Base-by-base conservation (phyloP, 2,888 invertebrate species). In the Fissipunctia ypsillon region DNA sequence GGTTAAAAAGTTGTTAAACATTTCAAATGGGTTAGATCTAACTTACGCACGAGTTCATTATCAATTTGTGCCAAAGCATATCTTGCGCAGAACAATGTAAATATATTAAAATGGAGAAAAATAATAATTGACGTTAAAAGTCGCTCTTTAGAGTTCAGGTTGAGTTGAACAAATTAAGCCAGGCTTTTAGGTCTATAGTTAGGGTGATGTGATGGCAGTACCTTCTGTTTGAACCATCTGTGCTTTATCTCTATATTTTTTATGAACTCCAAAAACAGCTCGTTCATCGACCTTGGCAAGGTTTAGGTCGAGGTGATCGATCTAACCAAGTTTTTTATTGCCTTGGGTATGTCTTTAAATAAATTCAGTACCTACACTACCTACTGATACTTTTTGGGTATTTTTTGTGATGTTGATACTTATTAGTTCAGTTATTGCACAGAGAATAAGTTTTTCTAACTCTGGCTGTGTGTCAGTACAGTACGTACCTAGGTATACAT, bases 281-380 rank as follows among this genome's bases (percentile, higher is more conserved):
- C 19, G n/a, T 28, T 56, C 16, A 25, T 56, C 22, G 41, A 69
- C 77, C 31, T 69, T 48, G 38, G 6, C 25, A 76, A 48, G 41
- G 38, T 67, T 38, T 38, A 66, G 38, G 31, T 45, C 25, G 25
- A 43, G 38, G 54, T 38, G 19, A 54, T 76, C 45, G 45, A 22
- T 76, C n/a, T 48, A 41, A 16, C 19, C 19, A n/a, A 45, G 14
- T 9, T 38, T 54, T 67, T 76, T 65, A 54, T 76, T 54, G 28
- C 19, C n/a, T 66, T 22, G 12, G 12, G 16, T 64, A 56, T 38
- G n/a, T 19, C 16, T 22, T 0, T 28, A 45, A 45, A 45, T 45
- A 45, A 10, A 14, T 38, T 45, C 10, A 35, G 35, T 64, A 31
- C 2, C n/a, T 61, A 61, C 19, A 19, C 3, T 14, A 31, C 22